A percentile compares a stretch with the other conserved stretches of the same genome.
Conservation (phyloP, 2,113 vertebrate genomes). For the Pterophyllum scalare region DNA sequence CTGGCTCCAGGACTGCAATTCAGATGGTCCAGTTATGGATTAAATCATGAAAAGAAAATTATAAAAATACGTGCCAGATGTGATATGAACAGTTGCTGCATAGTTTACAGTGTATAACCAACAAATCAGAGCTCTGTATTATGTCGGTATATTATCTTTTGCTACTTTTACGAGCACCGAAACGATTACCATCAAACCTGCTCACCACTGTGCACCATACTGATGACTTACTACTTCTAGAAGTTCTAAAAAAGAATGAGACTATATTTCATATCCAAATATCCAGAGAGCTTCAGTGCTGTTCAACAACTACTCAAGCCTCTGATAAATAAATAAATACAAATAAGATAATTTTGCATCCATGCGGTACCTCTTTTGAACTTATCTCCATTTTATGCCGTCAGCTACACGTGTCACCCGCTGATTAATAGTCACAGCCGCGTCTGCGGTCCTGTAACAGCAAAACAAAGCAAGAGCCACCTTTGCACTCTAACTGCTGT, state of each 20-base stretch:
- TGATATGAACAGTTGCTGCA: not conserved
- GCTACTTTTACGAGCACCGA: not conserved
- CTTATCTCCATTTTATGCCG: conserved; percentile 14
- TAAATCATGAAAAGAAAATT: conserved; percentile 16
- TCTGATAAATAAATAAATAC: not conserved
- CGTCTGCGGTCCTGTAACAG: conserved; percentile 47
- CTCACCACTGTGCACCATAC: conserved; percentile 13
- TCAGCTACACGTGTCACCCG: conserved; percentile 51
- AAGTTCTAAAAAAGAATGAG: not conserved
- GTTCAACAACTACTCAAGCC: not conserved
- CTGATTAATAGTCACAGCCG: conserved; percentile 68
- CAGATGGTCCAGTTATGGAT: not conserved
- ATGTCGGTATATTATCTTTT: not conserved
- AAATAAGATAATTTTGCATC: not conserved
- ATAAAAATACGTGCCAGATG: conserved; percentile 9
- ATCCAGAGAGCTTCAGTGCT: not conserved
- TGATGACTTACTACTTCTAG: not conserved
- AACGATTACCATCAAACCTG: not conserved
- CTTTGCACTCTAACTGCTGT: conserved; percentile 66
- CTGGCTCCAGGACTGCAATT: conserved; percentile 12
- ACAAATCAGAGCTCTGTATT: conserved; percentile 36
- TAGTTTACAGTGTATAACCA: not conserved
- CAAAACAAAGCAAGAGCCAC: conserved; percentile 70
- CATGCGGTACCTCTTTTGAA: not conserved
- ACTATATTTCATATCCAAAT: not conserved